Evolutionary conservation across 2,888 invertebrate species (phyloP), one percentile per base, ranked within the genome.

Genomic region (Tipula lateralis): DNA sequence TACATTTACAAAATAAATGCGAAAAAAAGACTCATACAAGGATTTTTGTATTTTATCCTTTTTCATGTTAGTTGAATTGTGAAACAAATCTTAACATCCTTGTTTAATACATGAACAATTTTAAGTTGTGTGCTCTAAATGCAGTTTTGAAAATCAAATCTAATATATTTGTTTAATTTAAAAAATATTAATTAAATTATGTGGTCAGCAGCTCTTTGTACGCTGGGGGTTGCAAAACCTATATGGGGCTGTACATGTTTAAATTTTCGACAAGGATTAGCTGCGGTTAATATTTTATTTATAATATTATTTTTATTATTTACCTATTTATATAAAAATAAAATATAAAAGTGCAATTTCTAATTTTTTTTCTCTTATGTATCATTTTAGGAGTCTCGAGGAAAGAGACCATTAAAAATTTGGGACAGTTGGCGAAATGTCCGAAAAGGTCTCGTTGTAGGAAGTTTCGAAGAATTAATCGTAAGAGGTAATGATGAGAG

Each of bases 391-490:
- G 96, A 96, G 94, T 94, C 95, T 93, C 95, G 96, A 93, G 96
- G 95, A 93, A 96, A 96, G 94, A 96, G 96, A 94, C 96, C 97
- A 93, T 96, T 97, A 93, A 97, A 97, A 94, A 95, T 97, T 95
- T 97, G 97, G 97, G 96, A 97, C 94, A 95, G 96, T 92, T 95
- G 95, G 93, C 94, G 97, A 92, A 96, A 94, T 93, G 95, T 96
- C 91, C 94, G 96, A 91, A 97, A 97, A 92, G 96, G 96, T 91
- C 92, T 97, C 92, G 96, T 96, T 90, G 97, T 96, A 91, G 95
- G 95, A 91, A 96, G 95, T 91, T 95, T 96, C 90, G 96, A 96
- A 91, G 97, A 97, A 92, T 93, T 96, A 89, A 92, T 95, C 91
- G 94, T 94, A 88, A 93, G 94, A 92, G 95, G 95, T 94, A 87